Conservation (phyloP, 2,888 invertebrate genomes). For the Resseliella maxima region DNA sequence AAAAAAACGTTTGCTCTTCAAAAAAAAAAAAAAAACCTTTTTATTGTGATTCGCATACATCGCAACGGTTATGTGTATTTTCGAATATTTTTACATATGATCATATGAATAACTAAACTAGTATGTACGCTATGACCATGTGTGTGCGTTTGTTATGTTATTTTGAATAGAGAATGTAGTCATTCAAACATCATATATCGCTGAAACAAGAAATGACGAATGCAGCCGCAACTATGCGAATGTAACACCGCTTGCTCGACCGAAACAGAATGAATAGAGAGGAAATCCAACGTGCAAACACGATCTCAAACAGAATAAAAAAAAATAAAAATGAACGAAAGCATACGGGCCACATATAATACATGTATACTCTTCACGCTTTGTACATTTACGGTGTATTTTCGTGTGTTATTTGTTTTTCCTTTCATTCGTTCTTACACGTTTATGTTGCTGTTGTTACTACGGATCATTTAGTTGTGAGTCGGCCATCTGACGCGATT, state of each 20-base stretch:
- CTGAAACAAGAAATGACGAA: slow-evolving; percentile 36
- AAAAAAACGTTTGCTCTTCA: too few species aligned
- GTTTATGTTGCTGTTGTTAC: slow-evolving; percentile 49
- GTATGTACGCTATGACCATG: background rate
- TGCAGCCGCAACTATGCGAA: background rate
- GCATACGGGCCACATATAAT: background rate
- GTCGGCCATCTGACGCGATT: slow-evolving; percentile 54
- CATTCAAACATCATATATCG: background rate
- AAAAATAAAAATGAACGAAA: background rate
- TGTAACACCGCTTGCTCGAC: background rate
- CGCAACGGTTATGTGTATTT: background rate
- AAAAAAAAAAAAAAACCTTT: background rate
- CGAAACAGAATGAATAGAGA: background rate
- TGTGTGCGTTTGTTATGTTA: background rate
- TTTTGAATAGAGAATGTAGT: background rate
- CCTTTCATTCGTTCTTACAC: slow-evolving; percentile 42
- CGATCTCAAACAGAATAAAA: background rate
- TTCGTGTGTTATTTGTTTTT: slow-evolving; percentile 38
- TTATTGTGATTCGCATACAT: background rate
- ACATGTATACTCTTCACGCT: background rate
- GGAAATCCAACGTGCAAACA: slow-evolving; percentile 53
- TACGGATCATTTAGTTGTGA: slow-evolving; percentile 30
- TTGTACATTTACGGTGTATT: slow-evolving; percentile 38
- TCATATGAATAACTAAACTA: too few species aligned
- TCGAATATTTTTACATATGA: background rate